Conservation (phyloP, 2,797 vertebrate genomes). For the Aulostomus chinensis region DNA sequence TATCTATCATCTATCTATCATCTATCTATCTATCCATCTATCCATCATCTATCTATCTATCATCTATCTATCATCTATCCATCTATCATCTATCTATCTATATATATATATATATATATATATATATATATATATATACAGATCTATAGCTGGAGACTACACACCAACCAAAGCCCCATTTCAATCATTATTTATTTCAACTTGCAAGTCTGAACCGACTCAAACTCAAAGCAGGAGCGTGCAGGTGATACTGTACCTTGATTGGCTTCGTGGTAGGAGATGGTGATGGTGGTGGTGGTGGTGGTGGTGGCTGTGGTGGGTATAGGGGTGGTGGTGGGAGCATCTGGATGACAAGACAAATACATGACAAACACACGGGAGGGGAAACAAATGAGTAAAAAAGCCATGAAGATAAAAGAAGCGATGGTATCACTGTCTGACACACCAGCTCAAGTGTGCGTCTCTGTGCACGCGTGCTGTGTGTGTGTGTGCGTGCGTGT, state of each 20-base stretch:
- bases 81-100: too few relatives aligned
- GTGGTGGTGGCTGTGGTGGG: slow-evolving; percentile 89
- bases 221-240: too few relatives aligned
- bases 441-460: slow-evolving; percentile 16
- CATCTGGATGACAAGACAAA: slow-evolving; percentile 97
- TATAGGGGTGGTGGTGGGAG: slow-evolving; percentile 97
- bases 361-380: slow-evolving; percentile 77
- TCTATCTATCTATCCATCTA: too few relatives aligned
- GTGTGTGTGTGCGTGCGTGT: slow-evolving; percentile 8
- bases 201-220: too few relatives aligned
- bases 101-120: too few relatives aligned
- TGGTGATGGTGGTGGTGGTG: slow-evolving; percentile 84
- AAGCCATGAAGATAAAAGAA: slow-evolving; percentile 76
- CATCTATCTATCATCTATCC: too few relatives aligned
- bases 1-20: too few relatives aligned
- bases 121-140: too few relatives aligned
- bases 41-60: too few relatives aligned
- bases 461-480: slow-evolving; percentile 1
- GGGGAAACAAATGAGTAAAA: slow-evolving; percentile 65
- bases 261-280: slow-evolving; percentile 88
- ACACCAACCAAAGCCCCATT: too few relatives aligned
- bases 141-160: too few relatives aligned
- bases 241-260: slow-evolving; percentile 71
- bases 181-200: too few relatives aligned
- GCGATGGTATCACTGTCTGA: slow-evolving; percentile 22